phyloP scores from a whole-genome alignment of 37 sponge, comb jelly and placozoan species.

The Dysidea cf. avara region DNA sequence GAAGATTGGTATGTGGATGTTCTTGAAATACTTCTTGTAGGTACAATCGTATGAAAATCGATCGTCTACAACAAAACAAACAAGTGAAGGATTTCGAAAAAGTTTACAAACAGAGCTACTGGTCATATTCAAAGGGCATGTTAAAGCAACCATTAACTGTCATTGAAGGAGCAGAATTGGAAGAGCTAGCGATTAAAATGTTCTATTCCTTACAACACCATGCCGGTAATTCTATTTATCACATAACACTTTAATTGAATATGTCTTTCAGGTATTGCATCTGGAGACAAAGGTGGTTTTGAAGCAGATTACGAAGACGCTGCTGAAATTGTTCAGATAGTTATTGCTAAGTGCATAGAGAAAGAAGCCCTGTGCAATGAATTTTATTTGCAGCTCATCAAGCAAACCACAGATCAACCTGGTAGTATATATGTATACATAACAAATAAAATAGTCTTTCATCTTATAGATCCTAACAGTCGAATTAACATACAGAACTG shows the following conservation, averaged over 20 bases:
- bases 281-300: slow-evolving; percentile 61
- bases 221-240: slow-evolving; percentile 49
- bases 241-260: slow-evolving; percentile 1
- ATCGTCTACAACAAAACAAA: slow-evolving; percentile 56
- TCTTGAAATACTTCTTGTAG: neutral
- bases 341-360: slow-evolving; percentile 88
- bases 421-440: slow-evolving; percentile 17
- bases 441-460: slow-evolving; percentile 7
- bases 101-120: slow-evolving; percentile 89
- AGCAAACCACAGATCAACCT: slow-evolving; percentile 97
- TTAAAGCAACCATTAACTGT: slow-evolving; percentile 80
- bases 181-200: slow-evolving; percentile 74
- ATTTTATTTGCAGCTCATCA: slow-evolving; percentile 91
- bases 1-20: neutral
- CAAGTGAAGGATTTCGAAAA: slow-evolving; percentile 88
- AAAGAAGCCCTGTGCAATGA: slow-evolving; percentile 93
- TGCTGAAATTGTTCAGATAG: slow-evolving; percentile 78
- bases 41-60: slow-evolving; percentile 72
- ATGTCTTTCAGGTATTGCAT: slow-evolving; percentile 57
- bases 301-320: slow-evolving; percentile 68
- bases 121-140: slow-evolving; percentile 91
- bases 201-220: slow-evolving; percentile 80
- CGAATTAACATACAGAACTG: slow-evolving; percentile 94
- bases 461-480: slow-evolving; percentile 82
- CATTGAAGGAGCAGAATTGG: slow-evolving; percentile 69